Conservation (phyloP, 2,888 invertebrate genomes). For the Monoplex corrugatus region DNA sequence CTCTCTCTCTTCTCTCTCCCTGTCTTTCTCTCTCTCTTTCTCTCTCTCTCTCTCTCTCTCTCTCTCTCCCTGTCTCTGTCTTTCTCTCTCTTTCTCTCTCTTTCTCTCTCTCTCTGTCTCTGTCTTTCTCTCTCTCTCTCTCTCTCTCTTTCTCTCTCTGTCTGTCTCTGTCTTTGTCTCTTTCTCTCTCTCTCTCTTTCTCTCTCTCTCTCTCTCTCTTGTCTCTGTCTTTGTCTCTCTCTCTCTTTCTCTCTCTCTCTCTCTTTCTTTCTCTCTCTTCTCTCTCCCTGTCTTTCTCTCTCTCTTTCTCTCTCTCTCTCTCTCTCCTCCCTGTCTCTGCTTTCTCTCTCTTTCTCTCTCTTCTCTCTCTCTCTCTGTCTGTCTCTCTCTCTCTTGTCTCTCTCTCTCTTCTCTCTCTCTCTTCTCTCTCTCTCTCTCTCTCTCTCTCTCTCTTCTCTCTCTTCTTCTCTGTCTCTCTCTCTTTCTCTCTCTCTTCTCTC, state of each 20-base stretch:
- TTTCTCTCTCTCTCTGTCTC: conserved; percentile 15
- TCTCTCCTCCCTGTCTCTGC: no score
- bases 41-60: not conserved
- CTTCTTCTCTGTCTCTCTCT: not conserved
- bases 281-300: not conserved
- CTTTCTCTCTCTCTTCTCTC: no score
- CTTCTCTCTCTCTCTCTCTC: not conserved
- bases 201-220: not conserved
- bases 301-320: conserved; percentile 15
- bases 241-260: not conserved
- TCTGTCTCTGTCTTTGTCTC: not conserved
- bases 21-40: not conserved
- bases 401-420: not conserved
- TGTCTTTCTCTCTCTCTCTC: not conserved
- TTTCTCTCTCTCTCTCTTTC: not conserved
- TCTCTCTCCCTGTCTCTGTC: not conserved
- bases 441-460: not conserved
- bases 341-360: no score
- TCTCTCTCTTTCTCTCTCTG: no score
- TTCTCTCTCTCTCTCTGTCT: no score
- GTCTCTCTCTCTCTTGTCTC: no score
- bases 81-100: conserved; percentile 20
- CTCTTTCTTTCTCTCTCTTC: not conserved
- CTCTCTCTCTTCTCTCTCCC: not conserved
- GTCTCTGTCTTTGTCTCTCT: not conserved